Conservation (phyloP, 2,113 vertebrate genomes). For the Peromyscus californicus region DNA sequence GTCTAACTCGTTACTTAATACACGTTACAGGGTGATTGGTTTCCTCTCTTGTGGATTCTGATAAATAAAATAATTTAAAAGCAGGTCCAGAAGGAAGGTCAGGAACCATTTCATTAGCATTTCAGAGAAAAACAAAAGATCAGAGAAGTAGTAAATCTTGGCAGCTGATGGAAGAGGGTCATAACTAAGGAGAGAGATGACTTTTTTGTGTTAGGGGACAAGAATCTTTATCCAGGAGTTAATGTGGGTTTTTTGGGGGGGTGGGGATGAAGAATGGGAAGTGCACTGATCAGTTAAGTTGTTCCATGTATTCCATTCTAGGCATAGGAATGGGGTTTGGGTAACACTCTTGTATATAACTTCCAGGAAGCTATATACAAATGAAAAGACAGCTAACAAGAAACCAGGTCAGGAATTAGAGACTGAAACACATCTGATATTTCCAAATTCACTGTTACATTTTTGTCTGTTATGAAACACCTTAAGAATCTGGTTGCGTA, state of each 20-base stretch:
- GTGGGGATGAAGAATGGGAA: neutral
- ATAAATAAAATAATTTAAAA: neutral
- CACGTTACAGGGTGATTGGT: neutral
- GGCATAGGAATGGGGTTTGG: too few species aligned
- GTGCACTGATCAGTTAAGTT: neutral
- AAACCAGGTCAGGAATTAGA: neutral
- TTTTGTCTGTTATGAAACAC: neutral
- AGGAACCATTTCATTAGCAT: neutral
- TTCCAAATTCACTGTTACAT: neutral
- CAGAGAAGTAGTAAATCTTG: neutral
- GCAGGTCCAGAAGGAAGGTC: neutral
- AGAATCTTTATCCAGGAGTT: too few species aligned
- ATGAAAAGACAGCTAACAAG: neutral
- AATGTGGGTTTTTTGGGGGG: too few species aligned
- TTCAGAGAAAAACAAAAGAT: neutral
- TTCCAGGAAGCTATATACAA: neutral
- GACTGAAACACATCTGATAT: neutral
- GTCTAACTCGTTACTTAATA: neutral
- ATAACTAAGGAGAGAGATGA: neutral
- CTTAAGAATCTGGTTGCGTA: neutral
- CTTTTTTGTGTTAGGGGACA: neutral
- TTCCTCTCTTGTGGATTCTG: neutral
- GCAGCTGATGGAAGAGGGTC: neutral
- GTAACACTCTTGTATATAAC: neutral
- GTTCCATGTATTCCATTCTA: neutral